Evolutionary conservation across 2,113 vertebrate genomes (phyloP).

Genomic region (Sapajus apella): DNA sequence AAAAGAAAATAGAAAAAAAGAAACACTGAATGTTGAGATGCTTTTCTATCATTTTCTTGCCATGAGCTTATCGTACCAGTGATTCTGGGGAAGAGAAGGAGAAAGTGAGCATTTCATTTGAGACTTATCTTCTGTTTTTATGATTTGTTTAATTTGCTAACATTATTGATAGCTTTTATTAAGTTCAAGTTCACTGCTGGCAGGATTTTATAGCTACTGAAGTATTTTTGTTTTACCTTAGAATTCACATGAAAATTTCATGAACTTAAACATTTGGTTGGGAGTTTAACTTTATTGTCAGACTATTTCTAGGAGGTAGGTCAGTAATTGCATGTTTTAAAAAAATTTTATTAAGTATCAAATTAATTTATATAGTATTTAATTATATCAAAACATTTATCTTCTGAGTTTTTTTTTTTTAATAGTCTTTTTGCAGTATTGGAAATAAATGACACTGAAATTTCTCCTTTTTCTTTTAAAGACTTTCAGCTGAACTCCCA

Average conservation of each 20-base stretch:
- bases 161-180: slow-evolving; percentile 39
- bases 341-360: background rate
- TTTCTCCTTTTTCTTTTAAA: slow-evolving; percentile 73
- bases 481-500: slow-evolving; percentile 99
- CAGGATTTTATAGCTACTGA: background rate
- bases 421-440: background rate
- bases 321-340: background rate
- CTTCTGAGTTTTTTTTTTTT: slow-evolving; percentile 18
- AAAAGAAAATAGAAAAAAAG: background rate
- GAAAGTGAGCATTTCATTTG: background rate
- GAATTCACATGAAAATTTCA: slow-evolving; percentile 35
- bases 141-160: slow-evolving; percentile 26
- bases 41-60: slow-evolving; percentile 7
- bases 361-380: slow-evolving; percentile 5
- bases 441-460: slow-evolving; percentile 69
- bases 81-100: background rate
- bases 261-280: slow-evolving; percentile 18
- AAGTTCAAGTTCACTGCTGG: slow-evolving; percentile 13
- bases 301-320: slow-evolving; percentile 24
- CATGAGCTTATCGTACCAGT: background rate
- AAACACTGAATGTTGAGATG: background rate
- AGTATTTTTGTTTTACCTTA: slow-evolving; percentile 51
- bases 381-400: background rate
- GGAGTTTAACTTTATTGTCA: slow-evolving; percentile 35
- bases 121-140: slow-evolving; percentile 19